phyloP scores from a whole-genome alignment of 2,888 invertebrate species.

The Nasonovia ribisnigri region DNA sequence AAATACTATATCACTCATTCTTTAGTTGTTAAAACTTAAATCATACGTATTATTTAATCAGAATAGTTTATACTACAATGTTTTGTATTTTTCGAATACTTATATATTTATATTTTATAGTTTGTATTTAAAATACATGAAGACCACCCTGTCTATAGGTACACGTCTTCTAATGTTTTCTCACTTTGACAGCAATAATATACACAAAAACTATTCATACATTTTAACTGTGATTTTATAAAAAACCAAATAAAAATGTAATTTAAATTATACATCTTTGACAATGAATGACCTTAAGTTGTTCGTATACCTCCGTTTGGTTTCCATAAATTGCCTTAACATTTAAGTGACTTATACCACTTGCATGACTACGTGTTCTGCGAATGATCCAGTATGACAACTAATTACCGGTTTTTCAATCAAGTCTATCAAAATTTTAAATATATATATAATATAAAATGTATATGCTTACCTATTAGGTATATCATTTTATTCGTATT shows the following conservation, averaged over 20 bases:
- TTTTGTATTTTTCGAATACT: neutral
- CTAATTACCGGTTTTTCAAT: conserved; percentile 49
- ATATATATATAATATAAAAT: neutral
- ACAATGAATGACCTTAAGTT: neutral
- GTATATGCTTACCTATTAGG: neutral
- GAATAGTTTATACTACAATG: neutral
- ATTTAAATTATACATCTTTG: neutral
- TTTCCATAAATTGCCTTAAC: conserved; percentile 18
- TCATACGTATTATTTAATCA: neutral
- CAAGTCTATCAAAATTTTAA: conserved; percentile 13
- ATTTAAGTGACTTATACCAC: neutral
- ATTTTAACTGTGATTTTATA: neutral
- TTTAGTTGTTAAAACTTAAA: neutral
- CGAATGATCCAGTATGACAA: conserved; percentile 9
- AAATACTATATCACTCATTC: neutral
- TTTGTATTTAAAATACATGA: too few relatives aligned
- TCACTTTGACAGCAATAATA: neutral
- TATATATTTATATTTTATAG: too few relatives aligned
- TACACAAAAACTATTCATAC: neutral
- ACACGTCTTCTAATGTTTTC: too few relatives aligned
- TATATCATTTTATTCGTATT: neutral
- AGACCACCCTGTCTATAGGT: too few relatives aligned
- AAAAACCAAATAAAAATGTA: neutral
- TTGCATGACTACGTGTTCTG: conserved; percentile 5
- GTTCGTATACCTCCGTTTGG: neutral